Percentiles rank a stretch among this genome's conserved stretches.
phyloP scores from a whole-genome alignment of 2,113 vertebrate species.

The Anser brachyrhynchus region DNA sequence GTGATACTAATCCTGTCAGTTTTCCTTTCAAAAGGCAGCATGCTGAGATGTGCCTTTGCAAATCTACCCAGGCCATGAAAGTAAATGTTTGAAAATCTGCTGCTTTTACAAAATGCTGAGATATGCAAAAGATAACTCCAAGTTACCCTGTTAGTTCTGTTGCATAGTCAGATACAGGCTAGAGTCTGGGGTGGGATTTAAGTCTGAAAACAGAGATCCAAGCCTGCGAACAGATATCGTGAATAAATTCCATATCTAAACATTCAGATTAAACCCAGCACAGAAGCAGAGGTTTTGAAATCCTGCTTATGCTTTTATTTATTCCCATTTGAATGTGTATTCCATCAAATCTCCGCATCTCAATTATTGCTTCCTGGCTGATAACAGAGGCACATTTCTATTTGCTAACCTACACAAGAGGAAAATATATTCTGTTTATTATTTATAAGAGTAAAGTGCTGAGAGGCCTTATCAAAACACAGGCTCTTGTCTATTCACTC shows the following conservation, averaged over 20 bases:
- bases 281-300: constrained; percentile 8
- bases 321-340: not conserved
- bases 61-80: not conserved
- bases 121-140: not conserved
- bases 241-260: constrained; percentile 34
- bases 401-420: constrained; percentile 11
- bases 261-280: not conserved
- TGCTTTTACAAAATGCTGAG: not conserved
- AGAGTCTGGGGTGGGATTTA: not conserved
- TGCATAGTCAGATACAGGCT: not conserved
- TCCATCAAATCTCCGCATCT: constrained; percentile 38
- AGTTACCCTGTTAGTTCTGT: not conserved
- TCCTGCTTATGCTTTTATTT: constrained; percentile 23
- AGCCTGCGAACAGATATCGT: not conserved
- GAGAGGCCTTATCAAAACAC: not conserved
- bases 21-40: not conserved
- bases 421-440: constrained; percentile 60
- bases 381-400: constrained; percentile 1
- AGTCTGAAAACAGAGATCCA: constrained; percentile 11
- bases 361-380: constrained; percentile 29
- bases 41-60: not conserved
- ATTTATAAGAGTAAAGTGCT: constrained; percentile 58
- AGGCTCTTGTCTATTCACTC: not conserved
- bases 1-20: not conserved
- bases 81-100: not conserved